A percentile compares a stretch with the other conserved stretches of the same genome.
Conservation (phyloP, 1,140 invertebrate species). For the Drosophila subpulchrella region DNA sequence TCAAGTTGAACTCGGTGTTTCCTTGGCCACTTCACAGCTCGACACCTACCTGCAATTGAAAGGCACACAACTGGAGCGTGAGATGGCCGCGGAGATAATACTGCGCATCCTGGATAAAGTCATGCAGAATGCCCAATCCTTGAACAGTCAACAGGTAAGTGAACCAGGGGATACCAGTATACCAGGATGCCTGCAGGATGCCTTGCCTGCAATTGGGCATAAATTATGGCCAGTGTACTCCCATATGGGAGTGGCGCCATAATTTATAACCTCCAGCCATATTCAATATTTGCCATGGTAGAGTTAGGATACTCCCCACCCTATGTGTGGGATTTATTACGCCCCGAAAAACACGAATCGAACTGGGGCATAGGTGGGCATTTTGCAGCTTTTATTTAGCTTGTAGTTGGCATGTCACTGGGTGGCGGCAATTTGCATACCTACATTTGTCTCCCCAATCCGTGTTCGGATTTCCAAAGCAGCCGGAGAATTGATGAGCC, state of each 20-base stretch:
- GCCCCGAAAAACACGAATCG: slow-evolving; percentile 18
- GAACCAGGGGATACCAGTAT: not conserved
- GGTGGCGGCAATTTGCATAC: slow-evolving; percentile 68
- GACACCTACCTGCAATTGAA: slow-evolving; percentile 84
- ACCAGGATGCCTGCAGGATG: not conserved
- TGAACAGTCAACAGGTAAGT: slow-evolving; percentile 84
- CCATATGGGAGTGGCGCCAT: slow-evolving; percentile 50
- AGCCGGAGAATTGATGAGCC: slow-evolving; percentile 69
- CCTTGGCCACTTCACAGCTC: slow-evolving; percentile 73
- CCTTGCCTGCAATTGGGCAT: slow-evolving; percentile 59
- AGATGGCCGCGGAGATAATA: slow-evolving; percentile 84
- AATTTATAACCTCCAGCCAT: slow-evolving; percentile 79
- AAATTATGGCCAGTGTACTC: slow-evolving; percentile 58
- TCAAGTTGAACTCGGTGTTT: slow-evolving; percentile 34
- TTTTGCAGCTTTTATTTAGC: slow-evolving; percentile 72
- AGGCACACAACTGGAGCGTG: slow-evolving; percentile 83
- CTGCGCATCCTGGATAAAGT: slow-evolving; percentile 84
- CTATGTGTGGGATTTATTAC: slow-evolving; percentile 58
- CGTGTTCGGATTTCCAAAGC: slow-evolving; percentile 53
- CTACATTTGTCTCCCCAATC: slow-evolving; percentile 63
- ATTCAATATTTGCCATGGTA: slow-evolving; percentile 75
- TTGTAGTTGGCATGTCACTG: slow-evolving; percentile 63
- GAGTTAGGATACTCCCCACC: slow-evolving; percentile 39
- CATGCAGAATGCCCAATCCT: slow-evolving; percentile 83
- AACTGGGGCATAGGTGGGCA: slow-evolving; percentile 18